These are phyloP conservation scores for Neotoxoptera formosana DNA, from an alignment of 1,140 invertebrate genomes.

Conservation along the genomic window DNA sequence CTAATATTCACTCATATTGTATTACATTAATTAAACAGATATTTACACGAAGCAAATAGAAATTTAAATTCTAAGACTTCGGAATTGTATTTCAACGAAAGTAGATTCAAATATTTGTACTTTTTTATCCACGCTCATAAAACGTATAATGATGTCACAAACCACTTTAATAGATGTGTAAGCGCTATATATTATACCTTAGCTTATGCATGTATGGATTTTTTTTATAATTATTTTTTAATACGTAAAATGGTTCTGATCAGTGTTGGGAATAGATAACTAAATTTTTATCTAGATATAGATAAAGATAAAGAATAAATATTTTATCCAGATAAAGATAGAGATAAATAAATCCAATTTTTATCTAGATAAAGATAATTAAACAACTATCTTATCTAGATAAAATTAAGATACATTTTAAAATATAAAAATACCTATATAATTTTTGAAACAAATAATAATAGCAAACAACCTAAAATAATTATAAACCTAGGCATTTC, in stretches of 20 bases:
- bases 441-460: too few species aligned
- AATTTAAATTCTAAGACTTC: background rate
- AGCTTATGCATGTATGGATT: background rate
- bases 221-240: background rate
- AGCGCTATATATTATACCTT: background rate
- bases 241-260: background rate
- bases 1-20: background rate
- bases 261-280: too few species aligned
- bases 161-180: background rate
- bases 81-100: background rate
- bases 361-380: too few species aligned
- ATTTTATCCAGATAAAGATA: too few species aligned
- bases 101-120: background rate
- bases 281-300: too few species aligned
- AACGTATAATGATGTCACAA: background rate
- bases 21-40: background rate
- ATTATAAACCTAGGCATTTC: too few species aligned
- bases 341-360: too few species aligned
- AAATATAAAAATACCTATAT: too few species aligned
- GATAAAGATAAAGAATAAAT: too few species aligned
- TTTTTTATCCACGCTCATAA: background rate
- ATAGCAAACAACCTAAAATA: too few species aligned
- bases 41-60: background rate
- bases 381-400: too few species aligned
- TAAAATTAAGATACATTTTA: too few species aligned